phyloP scores from a whole-genome alignment of 2,888 invertebrate genomes.

The Prosapia bicincta region DNA sequence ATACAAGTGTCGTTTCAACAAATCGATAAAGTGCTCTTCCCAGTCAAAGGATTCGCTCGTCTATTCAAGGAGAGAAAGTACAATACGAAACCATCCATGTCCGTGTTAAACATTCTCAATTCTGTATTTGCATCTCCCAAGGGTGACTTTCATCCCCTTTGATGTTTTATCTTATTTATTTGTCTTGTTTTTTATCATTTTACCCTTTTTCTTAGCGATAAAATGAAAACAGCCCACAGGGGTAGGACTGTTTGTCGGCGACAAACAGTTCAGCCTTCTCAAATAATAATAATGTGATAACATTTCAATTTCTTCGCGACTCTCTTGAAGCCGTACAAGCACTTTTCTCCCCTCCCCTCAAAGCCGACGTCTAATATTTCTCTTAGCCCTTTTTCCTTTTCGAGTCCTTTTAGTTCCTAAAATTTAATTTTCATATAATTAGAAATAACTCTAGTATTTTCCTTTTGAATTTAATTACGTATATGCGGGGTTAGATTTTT shows the following conservation, averaged over 20 bases:
- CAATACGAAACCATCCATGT: neutral
- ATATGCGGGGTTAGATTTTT: neutral
- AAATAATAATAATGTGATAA: slow-evolving; percentile 1
- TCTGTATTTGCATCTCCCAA: neutral
- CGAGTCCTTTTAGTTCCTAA: neutral
- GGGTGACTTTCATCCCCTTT: neutral
- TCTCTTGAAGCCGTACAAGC: neutral
- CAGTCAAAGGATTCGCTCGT: neutral
- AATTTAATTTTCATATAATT: neutral
- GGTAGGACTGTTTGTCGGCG: neutral
- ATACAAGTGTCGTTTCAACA: neutral
- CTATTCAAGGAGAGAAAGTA: neutral
- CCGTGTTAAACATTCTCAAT: neutral
- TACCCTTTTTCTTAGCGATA: neutral
- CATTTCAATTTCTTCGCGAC: neutral
- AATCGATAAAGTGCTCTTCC: neutral
- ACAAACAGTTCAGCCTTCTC: neutral
- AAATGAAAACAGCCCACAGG: neutral
- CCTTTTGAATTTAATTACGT: neutral
- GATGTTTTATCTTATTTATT: neutral
- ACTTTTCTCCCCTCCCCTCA: neutral
- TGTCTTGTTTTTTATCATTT: neutral
- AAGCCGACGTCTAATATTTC: neutral
- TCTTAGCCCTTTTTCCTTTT: neutral
- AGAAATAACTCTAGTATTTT: neutral